Evolutionary conservation across 2,113 vertebrate species (phyloP).

Genomic region (Anseranas semipalmata): DNA sequence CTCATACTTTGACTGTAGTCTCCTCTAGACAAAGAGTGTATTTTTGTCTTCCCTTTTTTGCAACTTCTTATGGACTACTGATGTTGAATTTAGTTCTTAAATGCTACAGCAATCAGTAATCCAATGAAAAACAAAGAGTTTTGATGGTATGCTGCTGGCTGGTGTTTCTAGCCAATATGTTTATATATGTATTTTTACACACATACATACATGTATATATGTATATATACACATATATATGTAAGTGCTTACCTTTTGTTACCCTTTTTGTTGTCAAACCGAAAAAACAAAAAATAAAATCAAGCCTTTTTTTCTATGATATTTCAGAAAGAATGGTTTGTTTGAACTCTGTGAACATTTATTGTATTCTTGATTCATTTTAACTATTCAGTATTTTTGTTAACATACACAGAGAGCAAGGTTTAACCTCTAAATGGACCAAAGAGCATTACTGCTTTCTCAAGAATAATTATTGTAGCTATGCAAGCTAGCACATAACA

Average conservation of each 20-base stretch:
- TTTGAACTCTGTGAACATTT: neutral
- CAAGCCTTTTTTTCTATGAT: neutral
- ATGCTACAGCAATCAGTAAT: neutral
- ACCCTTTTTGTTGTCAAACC: neutral
- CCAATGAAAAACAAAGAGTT: neutral
- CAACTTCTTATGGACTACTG: neutral
- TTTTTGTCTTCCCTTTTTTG: neutral
- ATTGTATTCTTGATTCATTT: neutral
- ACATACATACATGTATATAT: neutral
- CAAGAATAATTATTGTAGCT: conserved; percentile 34
- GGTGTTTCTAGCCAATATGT: neutral
- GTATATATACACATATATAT: too few species aligned
- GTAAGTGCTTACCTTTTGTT: neutral
- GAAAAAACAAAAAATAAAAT: neutral
- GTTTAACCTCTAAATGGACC: conserved; percentile 10
- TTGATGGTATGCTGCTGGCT: neutral
- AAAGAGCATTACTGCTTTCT: neutral
- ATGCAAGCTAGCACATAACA: conserved; percentile 12
- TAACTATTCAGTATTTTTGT: neutral
- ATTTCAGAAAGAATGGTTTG: neutral
- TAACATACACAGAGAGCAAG: neutral
- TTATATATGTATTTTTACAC: neutral
- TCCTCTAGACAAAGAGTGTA: neutral
- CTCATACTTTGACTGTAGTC: neutral
- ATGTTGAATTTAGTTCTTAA: neutral